phyloP scores from a whole-genome alignment of 2,113 vertebrate species.

The Halcyon senegalensis region DNA sequence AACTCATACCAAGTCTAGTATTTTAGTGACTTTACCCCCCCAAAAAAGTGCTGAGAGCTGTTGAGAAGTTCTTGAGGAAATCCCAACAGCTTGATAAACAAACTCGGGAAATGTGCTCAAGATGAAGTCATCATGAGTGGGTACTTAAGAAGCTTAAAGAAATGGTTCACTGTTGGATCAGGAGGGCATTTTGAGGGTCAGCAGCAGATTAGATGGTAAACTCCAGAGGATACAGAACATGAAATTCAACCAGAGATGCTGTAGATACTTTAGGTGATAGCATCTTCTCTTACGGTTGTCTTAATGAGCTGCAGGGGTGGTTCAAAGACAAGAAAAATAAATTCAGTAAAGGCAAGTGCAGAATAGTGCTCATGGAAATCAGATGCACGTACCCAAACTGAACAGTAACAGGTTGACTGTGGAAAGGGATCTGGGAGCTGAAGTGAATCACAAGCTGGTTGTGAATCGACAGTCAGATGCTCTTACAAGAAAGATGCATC shows the following conservation, averaged over 20 bases:
- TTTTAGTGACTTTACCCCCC: not conserved
- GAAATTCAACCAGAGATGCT: not conserved
- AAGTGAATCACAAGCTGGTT: not conserved
- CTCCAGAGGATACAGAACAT: not conserved
- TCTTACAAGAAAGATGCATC: not conserved
- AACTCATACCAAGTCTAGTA: not conserved
- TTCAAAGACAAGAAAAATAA: not conserved
- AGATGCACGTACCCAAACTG: rapidly evolving
- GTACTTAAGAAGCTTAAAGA: not conserved
- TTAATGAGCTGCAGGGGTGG: not conserved
- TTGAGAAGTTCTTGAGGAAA: conserved; percentile 6
- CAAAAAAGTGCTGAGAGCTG: not conserved
- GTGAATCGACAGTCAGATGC: not conserved
- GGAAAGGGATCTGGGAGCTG: not conserved
- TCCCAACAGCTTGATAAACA: not conserved
- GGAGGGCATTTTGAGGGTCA: not conserved
- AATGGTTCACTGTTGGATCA: not conserved
- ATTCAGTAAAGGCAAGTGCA: not conserved
- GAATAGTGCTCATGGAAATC: not conserved
- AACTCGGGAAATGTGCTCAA: not conserved
- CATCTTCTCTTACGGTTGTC: not conserved
- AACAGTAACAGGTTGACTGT: not conserved
- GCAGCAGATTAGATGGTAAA: not conserved
- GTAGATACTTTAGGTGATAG: not conserved
- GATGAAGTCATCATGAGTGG: not conserved